Conservation (phyloP, 2,113 vertebrate species). For the Oryzias melastigma region DNA sequence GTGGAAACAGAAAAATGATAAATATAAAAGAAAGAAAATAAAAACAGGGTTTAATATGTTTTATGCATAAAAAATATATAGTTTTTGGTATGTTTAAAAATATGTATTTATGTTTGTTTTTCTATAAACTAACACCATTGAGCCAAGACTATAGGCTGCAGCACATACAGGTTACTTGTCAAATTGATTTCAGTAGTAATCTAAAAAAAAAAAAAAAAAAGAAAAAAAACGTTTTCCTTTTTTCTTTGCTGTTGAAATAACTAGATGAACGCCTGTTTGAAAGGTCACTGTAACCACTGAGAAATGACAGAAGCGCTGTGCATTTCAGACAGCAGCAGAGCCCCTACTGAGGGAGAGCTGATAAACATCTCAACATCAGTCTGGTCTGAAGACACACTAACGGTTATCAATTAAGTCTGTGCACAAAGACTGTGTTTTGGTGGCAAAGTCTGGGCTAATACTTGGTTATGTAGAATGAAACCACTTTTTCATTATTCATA, state of each 20-base stretch:
- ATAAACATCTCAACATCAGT: conserved; percentile 26
- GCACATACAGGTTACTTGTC: conserved; percentile 30
- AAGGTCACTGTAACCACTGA: conserved; percentile 42
- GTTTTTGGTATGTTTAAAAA: too few species aligned
- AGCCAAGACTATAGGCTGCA: conserved; percentile 23
- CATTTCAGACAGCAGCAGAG: conserved; percentile 43
- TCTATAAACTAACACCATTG: background rate
- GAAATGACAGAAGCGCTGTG: conserved; percentile 46
- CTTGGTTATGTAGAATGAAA: conserved; percentile 18
- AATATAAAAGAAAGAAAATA: too few species aligned
- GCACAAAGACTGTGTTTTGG: conserved; percentile 57
- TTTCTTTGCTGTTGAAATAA: too few species aligned
- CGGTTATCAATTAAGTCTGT: conserved; percentile 54
- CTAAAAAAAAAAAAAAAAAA: too few species aligned
- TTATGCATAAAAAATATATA: too few species aligned
- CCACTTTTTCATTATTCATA: background rate
- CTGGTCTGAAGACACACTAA: conserved; percentile 31
- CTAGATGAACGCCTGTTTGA: conserved; percentile 8
- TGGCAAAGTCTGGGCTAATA: conserved; percentile 10
- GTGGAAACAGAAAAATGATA: too few species aligned
- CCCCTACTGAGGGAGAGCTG: conserved; percentile 27
- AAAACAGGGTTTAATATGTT: too few species aligned
- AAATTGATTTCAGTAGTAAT: too few species aligned
- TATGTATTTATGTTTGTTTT: too few species aligned
- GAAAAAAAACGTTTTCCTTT: too few species aligned